Percentiles rank a stretch among this genome's conserved stretches.
Conservation (phyloP, 64 coral and sea anemone genomes). For the Montipora efflorescens region DNA sequence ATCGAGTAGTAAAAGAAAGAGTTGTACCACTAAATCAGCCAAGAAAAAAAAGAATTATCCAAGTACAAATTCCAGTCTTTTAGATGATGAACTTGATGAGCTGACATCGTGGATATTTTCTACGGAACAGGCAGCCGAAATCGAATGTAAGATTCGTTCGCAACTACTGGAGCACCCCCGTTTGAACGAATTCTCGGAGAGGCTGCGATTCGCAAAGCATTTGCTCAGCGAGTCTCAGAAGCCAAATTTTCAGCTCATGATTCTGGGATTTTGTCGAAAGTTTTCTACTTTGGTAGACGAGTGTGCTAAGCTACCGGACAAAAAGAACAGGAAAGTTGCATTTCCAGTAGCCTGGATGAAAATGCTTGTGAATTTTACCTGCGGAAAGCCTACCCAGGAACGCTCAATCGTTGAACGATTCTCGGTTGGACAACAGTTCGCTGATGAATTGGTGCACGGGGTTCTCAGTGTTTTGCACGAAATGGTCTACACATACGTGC, state of each 20-base stretch:
- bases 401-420: conserved; percentile 39
- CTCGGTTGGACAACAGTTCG: conserved; percentile 15
- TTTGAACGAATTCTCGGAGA: background rate
- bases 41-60: too few relatives aligned
- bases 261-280: conserved; percentile 46
- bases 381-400: conserved; percentile 29
- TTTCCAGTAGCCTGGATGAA: conserved; percentile 57
- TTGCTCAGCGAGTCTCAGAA: conserved; percentile 22
- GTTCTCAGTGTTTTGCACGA: conserved; percentile 27
- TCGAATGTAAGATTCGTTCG: background rate
- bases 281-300: conserved; percentile 28
- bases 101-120: background rate
- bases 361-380: conserved; percentile 28
- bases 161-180: background rate
- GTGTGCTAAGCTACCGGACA: background rate
- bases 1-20: too few relatives aligned
- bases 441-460: conserved; percentile 3
- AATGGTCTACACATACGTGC: conserved; percentile 27
- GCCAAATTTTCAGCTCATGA: conserved; percentile 11
- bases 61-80: too few relatives aligned
- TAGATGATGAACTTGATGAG: background rate
- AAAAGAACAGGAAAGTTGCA: conserved; percentile 28
- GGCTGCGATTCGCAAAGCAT: conserved; percentile 11
- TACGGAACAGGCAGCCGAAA: background rate
- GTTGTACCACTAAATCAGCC: too few relatives aligned